Conservation (phyloP, 2,113 vertebrate genomes). For the Aspiorhynchus laticeps region DNA sequence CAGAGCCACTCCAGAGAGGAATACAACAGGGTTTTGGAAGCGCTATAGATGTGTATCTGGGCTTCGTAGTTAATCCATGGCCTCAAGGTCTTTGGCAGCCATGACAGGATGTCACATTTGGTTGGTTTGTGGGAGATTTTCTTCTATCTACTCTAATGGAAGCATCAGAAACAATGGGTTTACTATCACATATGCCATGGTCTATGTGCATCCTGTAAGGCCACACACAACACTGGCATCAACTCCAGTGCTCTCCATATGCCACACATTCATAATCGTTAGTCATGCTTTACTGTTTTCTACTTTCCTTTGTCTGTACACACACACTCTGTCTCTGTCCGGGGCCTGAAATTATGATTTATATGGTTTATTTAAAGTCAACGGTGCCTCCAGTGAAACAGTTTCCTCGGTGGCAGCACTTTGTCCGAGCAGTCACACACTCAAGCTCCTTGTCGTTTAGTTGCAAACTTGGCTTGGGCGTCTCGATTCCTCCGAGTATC, state of each 20-base stretch:
- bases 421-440: conserved; percentile 22
- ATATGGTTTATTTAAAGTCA: conserved; percentile 50
- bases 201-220: conserved; percentile 21
- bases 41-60: conserved; percentile 35
- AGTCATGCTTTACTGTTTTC: conserved; percentile 54
- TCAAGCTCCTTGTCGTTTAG: conserved; percentile 9
- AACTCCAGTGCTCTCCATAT: neutral
- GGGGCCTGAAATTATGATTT: conserved; percentile 45
- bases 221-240: conserved; percentile 26
- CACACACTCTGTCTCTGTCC: conserved; percentile 22
- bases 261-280: conserved; percentile 53
- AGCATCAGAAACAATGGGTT: conserved; percentile 16
- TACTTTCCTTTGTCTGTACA: conserved; percentile 24
- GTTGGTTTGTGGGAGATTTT: conserved; percentile 30
- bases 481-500: conserved; percentile 5
- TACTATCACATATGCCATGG: conserved; percentile 11
- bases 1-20: neutral
- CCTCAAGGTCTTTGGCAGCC: conserved; percentile 35
- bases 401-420: conserved; percentile 22
- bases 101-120: conserved; percentile 19
- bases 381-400: conserved; percentile 36
- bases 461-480: conserved; percentile 1
- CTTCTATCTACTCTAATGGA: conserved; percentile 24
- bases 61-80: conserved; percentile 19
- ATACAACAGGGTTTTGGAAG: conserved; percentile 13